A percentile compares a stretch with the other conserved stretches of the same genome.
Evolutionary conservation across 2,113 vertebrate species (phyloP).

Genomic region (Alosa alosa): DNA sequence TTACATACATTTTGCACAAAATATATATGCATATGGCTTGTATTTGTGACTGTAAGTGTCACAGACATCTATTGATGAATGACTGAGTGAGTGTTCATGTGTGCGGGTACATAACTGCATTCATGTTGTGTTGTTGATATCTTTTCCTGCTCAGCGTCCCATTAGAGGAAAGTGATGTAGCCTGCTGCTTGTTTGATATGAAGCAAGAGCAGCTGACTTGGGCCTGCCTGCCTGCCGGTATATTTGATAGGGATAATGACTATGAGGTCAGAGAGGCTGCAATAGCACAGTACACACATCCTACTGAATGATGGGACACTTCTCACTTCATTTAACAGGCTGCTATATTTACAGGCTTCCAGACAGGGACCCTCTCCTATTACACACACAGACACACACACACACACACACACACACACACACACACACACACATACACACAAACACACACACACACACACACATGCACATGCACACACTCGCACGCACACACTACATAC

Average conservation of each 20-base stretch:
- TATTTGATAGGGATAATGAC: conserved; percentile 43
- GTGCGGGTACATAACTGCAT: neutral
- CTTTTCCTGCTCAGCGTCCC: neutral
- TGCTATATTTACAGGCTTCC: conserved; percentile 71
- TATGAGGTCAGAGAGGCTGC: conserved; percentile 66
- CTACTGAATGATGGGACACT: conserved; percentile 57
- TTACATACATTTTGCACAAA: neutral
- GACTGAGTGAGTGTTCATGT: neutral
- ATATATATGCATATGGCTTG: neutral
- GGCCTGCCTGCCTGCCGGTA: neutral
- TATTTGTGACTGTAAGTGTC: neutral
- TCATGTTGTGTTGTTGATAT: neutral
- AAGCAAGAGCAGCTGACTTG: neutral
- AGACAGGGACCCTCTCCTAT: conserved; percentile 33
- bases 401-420: neutral
- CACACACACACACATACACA: neutral
- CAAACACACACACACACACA: neutral
- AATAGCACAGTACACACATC: conserved; percentile 67
- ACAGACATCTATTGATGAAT: neutral
- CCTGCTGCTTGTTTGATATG: neutral
- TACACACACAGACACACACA: neutral
- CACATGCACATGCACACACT: neutral
- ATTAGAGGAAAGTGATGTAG: neutral
- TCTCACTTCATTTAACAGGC: conserved; percentile 64
- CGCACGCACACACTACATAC: neutral